Evolutionary conservation across 2,888 invertebrate species (phyloP).

Genomic region (Coelogynopora nodosa): DNA sequence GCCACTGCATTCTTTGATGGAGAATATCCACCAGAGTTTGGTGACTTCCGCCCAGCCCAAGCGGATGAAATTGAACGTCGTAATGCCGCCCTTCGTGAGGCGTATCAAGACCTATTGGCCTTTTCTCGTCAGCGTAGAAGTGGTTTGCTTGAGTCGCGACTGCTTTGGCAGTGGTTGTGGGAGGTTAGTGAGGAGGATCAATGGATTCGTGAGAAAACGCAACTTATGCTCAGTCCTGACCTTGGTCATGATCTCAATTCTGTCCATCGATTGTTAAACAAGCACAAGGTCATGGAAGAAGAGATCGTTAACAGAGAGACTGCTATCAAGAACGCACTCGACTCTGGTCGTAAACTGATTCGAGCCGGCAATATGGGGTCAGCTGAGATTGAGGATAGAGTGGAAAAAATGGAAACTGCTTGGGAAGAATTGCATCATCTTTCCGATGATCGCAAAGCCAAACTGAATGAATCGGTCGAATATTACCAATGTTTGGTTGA

Average conservation of each 20-base stretch:
- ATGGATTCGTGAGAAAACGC: constrained; percentile 69
- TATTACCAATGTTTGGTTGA: constrained; percentile 97
- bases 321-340: not conserved
- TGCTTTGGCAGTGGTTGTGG: constrained; percentile 99
- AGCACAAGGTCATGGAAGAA: constrained; percentile 91
- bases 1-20: constrained; percentile 87
- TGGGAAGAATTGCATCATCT: constrained; percentile 94
- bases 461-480: constrained; percentile 85
- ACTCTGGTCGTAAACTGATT: constrained; percentile 34
- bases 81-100: constrained; percentile 85
- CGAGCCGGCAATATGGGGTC: constrained; percentile 80
- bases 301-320: constrained; percentile 64
- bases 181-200: constrained; percentile 90
- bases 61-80: constrained; percentile 89
- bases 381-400: constrained; percentile 63
- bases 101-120: constrained; percentile 89
- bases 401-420: constrained; percentile 84
- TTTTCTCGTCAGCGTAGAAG: constrained; percentile 81
- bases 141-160: constrained; percentile 89
- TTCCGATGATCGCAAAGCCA: constrained; percentile 77
- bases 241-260: constrained; percentile 97
- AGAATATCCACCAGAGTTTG: constrained; percentile 63
- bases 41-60: constrained; percentile 89
- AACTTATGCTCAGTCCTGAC: constrained; percentile 92
- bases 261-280: constrained; percentile 87